phyloP scores from a whole-genome alignment of 92 coral and sea anemone species.

The Metridium senile region DNA sequence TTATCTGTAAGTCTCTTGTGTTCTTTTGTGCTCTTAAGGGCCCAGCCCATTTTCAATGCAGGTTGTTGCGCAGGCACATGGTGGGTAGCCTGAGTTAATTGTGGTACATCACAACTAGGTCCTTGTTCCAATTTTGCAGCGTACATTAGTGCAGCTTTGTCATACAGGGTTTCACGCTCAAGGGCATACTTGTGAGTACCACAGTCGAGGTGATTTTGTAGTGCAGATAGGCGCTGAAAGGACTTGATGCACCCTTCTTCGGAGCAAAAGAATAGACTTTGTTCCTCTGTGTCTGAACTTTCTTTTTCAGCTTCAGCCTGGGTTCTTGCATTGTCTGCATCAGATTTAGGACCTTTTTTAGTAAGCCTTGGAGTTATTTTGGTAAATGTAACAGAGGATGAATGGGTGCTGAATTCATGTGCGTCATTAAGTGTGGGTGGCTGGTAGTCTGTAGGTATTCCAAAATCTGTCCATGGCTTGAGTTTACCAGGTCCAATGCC shows the following conservation, averaged over 20 bases:
- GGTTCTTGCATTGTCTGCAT: background rate
- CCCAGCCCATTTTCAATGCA: slow-evolving; percentile 48
- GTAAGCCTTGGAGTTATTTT: background rate
- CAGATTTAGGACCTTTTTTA: background rate
- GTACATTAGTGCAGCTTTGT: slow-evolving; percentile 55
- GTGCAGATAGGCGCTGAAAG: slow-evolving; percentile 41
- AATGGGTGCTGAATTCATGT: background rate
- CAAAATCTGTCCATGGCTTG: slow-evolving; percentile 26
- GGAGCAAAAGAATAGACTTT: slow-evolving; percentile 50
- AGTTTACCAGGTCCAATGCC: slow-evolving; percentile 23
- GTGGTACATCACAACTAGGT: slow-evolving; percentile 3
- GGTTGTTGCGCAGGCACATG: background rate
- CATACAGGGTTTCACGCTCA: slow-evolving; percentile 64
- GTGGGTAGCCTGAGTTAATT: background rate
- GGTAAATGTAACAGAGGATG: background rate
- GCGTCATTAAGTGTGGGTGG: background rate
- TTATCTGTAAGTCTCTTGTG: slow-evolving; percentile 28
- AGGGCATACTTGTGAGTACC: slow-evolving; percentile 54
- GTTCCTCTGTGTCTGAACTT: slow-evolving; percentile 28
- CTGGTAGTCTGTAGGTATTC: background rate
- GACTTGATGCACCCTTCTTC: slow-evolving; percentile 61
- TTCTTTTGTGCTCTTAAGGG: slow-evolving; percentile 25
- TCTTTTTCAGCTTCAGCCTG: background rate
- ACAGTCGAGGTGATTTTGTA: slow-evolving; percentile 54
- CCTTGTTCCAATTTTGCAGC: slow-evolving; percentile 47